phyloP scores from a whole-genome alignment of 2,797 vertebrate species.

The Melanotaenia maccullochi region DNA sequence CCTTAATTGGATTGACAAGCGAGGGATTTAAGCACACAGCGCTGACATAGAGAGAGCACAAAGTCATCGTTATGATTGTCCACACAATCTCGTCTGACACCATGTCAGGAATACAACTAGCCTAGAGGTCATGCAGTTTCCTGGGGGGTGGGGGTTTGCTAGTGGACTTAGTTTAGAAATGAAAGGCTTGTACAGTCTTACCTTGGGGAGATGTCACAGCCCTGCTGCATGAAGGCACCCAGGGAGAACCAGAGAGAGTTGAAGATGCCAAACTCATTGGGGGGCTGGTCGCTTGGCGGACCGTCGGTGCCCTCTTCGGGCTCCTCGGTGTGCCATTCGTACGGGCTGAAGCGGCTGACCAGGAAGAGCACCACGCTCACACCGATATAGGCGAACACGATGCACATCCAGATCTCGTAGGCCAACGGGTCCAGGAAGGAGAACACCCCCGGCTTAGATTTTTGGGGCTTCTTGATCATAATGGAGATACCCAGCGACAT shows the following conservation, averaged over 20 bases:
- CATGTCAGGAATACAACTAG: constrained; percentile 25
- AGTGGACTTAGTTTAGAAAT: neutral
- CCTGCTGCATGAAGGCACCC: constrained; percentile 98
- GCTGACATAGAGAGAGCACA: constrained; percentile 2
- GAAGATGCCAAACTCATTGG: constrained; percentile 98
- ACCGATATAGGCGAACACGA: constrained; percentile 97
- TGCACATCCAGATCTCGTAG: constrained; percentile 99
- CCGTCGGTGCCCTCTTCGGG: constrained; percentile 95
- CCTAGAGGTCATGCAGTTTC: constrained; percentile 37
- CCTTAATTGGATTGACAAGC: constrained; percentile 33
- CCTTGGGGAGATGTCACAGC: constrained; percentile 85
- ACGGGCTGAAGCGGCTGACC: constrained; percentile 97
- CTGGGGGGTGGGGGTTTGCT: neutral
- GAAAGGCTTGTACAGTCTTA: constrained; percentile 33
- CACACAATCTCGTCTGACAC: constrained; percentile 26
- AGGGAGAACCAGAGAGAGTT: constrained; percentile 88
- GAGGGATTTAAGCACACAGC: constrained; percentile 19
- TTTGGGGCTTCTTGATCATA: constrained; percentile 98
- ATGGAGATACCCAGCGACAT: constrained; percentile 98
- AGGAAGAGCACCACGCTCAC: constrained; percentile 98
- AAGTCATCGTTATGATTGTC: constrained; percentile 14
- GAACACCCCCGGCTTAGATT: constrained; percentile 94
- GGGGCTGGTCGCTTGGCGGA: constrained; percentile 93
- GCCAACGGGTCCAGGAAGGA: constrained; percentile 97
- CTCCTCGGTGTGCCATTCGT: constrained; percentile 97